A percentile compares a stretch with the other conserved stretches of the same genome.
Conservation (phyloP, 1,140 invertebrate species). For the Periplaneta americana region DNA sequence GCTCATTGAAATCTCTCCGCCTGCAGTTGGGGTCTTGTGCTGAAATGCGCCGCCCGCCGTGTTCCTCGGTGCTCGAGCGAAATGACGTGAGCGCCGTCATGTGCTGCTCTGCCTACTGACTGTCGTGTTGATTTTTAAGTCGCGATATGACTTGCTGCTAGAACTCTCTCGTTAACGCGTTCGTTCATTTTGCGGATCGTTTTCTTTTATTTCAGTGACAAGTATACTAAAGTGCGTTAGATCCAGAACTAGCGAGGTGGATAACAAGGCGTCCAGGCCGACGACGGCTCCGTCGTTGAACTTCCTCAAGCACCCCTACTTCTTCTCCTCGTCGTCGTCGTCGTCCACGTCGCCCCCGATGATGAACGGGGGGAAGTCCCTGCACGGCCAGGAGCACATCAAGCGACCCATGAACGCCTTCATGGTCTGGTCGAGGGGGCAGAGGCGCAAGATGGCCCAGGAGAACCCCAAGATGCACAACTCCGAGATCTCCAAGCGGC, state of each 20-base stretch:
- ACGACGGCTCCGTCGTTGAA: neutral
- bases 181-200: too few species aligned
- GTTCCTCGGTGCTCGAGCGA: neutral
- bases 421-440: conserved; percentile 89
- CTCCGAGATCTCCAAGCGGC: conserved; percentile 86
- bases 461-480: conserved; percentile 99
- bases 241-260: neutral
- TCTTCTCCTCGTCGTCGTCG: neutral
- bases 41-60: neutral
- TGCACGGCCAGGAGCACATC: conserved; percentile 62
- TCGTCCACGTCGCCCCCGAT: neutral
- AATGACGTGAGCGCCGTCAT: too few species aligned
- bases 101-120: too few species aligned
- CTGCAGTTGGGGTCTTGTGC: neutral
- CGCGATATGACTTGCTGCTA: too few species aligned
- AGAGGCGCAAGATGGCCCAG: conserved; percentile 91
- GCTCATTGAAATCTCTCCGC: neutral
- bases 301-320: neutral
- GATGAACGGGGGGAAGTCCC: neutral
- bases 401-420: conserved; percentile 91
- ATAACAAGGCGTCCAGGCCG: neutral
- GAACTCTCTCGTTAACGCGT: too few species aligned
- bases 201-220: too few species aligned
- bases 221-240: too few species aligned
- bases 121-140: too few species aligned